Conservation (phyloP, 1,140 invertebrate genomes). For the Streblospio benedicti region DNA sequence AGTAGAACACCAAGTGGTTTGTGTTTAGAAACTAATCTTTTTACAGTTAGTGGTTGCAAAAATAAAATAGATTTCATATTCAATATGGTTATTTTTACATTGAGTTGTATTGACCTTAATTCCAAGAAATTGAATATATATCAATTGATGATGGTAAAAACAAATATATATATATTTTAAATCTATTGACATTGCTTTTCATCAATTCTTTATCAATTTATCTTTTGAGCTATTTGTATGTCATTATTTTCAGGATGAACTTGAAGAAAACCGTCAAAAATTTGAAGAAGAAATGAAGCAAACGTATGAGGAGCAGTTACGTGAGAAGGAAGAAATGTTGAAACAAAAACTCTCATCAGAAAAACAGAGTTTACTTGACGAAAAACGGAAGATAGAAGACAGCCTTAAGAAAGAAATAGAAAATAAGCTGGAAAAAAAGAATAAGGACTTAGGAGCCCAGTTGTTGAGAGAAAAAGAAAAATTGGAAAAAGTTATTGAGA, state of each 20-base stretch:
- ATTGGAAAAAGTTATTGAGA: constrained; percentile 33
- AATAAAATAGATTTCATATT: background rate
- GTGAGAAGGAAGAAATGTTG: constrained; percentile 24
- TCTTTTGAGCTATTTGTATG: background rate
- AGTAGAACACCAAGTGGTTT: too few relatives aligned
- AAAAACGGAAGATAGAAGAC: constrained; percentile 30
- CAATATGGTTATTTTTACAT: background rate
- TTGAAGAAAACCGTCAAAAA: constrained; percentile 24
- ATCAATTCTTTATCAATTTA: background rate
- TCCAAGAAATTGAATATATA: background rate
- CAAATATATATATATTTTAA: constrained; percentile 12
- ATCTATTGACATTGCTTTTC: background rate
- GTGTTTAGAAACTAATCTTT: too few relatives aligned
- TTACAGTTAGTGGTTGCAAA: too few relatives aligned
- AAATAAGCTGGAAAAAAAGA: constrained; percentile 34
- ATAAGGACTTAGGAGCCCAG: constrained; percentile 31
- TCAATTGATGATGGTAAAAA: constrained; percentile 27
- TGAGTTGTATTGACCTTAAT: background rate
- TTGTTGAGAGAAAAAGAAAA: constrained; percentile 28
- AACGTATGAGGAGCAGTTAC: constrained; percentile 28
- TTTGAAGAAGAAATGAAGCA: constrained; percentile 29
- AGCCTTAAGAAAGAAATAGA: constrained; percentile 31
- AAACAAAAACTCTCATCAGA: constrained; percentile 23
- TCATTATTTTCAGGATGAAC: constrained; percentile 25
- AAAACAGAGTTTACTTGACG: constrained; percentile 14